Evolutionary conservation across 2,797 vertebrate genomes (phyloP), one percentile per base, ranked within the genome.

Genomic region (Garrulus glandarius): DNA sequence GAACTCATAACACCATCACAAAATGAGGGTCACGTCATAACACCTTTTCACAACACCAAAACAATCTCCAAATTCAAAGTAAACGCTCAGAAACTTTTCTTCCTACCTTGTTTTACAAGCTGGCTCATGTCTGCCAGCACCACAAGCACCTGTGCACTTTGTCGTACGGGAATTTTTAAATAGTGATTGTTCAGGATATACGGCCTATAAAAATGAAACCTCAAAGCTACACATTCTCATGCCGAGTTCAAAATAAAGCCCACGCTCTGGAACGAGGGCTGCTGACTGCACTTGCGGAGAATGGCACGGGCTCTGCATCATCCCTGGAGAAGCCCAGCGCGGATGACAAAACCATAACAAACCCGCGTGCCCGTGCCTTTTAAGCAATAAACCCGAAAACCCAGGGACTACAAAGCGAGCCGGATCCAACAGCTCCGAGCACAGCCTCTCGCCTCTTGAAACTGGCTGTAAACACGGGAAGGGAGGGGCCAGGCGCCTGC

Each of bases 401-500:
- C 29, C 55, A 3, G 91, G 7, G 37, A 34, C 59, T 22, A 44
- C 67, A 72, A 72, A 70, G 19, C 10, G n/a, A 50, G 43, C 82
- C 2, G 29, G 43, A 41, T 47, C 32, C 64, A 6, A 15, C 27
- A 56, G 84, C 72, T 91, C 77, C 21, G 4, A 36, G 92, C 68
- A 9, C 77, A 56, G 86, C 79, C 95, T 95, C 89, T 72, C 78
- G 4, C 76, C 92, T 81, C 92, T 90, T 36, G 55, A 82, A 95
- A 74, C 87, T n/a, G 84, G 95, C 97, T 92, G 97, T 97, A 96
- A 98, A 97, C 97, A 97, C 92, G 87, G 90, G 41, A 70, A 97
- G 98, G 98, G 97, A 98, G 98, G 97, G 93, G 97, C 90, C 61
- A 22, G 41, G 49, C 14, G 87, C 84, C 92, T 96, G 97, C 97